A percentile compares a stretch with the other conserved stretches of the same genome.
Evolutionary conservation across 2,888 invertebrate genomes (phyloP).

Genomic region (Diarsia brunnea): DNA sequence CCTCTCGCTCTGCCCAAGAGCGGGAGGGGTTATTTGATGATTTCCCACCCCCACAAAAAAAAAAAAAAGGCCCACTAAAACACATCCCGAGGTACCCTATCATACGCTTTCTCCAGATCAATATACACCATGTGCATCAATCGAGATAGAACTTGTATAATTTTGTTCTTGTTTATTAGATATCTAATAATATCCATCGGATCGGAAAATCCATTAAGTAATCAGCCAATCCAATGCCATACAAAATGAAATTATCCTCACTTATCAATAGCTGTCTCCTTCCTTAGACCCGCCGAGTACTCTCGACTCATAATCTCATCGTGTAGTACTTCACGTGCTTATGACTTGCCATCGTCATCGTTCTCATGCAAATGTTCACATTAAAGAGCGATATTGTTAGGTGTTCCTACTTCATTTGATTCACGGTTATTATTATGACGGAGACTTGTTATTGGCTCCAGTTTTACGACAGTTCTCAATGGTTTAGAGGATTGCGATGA

Average conservation of each 20-base stretch:
- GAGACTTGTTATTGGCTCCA: slow-evolving; percentile 41
- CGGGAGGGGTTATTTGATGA: too few relatives aligned
- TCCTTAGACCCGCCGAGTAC: slow-evolving; percentile 22
- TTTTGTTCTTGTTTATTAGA: neutral
- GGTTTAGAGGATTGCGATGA: slow-evolving; percentile 8
- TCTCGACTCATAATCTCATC: slow-evolving; percentile 6
- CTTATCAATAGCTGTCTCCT: neutral
- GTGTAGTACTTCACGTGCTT: slow-evolving; percentile 27
- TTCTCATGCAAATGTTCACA: slow-evolving; percentile 56
- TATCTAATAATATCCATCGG: neutral
- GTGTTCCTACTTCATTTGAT: slow-evolving; percentile 35
- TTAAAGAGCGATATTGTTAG: slow-evolving; percentile 52
- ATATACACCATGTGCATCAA: too few relatives aligned
- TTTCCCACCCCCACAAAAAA: too few relatives aligned
- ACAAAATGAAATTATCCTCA: neutral
- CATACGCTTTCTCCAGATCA: too few relatives aligned
- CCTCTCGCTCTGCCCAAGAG: too few relatives aligned
- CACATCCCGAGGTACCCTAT: too few relatives aligned
- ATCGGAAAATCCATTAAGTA: neutral
- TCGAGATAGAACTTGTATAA: neutral
- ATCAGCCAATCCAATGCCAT: neutral
- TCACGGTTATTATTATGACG: slow-evolving; percentile 33
- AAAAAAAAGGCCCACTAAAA: too few relatives aligned
- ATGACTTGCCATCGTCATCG: slow-evolving; percentile 41
- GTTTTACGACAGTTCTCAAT: slow-evolving; percentile 39